phyloP scores from a whole-genome alignment of 2,113 vertebrate species.

The Oncorhynchus masou region DNA sequence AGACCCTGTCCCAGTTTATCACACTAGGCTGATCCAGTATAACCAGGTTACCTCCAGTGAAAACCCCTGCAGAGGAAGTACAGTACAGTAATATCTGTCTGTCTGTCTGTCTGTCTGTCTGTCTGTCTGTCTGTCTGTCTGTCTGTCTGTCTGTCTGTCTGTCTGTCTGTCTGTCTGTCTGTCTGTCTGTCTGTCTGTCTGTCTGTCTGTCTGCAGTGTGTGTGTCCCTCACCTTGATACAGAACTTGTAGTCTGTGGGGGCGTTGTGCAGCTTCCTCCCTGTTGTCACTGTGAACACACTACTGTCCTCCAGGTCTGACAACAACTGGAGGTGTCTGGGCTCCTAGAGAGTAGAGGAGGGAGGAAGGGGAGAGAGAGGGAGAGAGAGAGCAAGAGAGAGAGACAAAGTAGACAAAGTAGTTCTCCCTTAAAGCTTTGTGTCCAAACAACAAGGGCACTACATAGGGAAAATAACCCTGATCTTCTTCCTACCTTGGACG shows the following conservation, averaged over 20 bases:
- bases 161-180: no score
- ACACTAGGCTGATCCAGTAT: conserved; percentile 64
- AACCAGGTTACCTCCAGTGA: conserved; percentile 62
- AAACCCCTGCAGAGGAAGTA: conserved; percentile 26
- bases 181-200: no score
- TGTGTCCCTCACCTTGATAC: conserved; percentile 84
- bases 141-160: no score
- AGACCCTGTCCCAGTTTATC: conserved; percentile 52
- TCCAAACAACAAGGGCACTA: background rate
- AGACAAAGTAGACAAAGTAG: no score
- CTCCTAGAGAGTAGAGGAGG: conserved; percentile 69
- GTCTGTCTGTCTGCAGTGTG: background rate
- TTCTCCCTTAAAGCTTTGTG: no score
- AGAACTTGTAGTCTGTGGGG: conserved; percentile 88
- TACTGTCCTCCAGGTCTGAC: conserved; percentile 88
- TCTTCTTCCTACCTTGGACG: conserved; percentile 82
- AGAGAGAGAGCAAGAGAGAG: no score
- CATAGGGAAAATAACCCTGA: background rate
- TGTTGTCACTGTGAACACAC: conserved; percentile 81
- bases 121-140: no score
- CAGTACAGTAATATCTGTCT: background rate
- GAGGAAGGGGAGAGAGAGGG: no score
- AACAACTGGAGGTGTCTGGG: conserved; percentile 89
- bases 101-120: no score
- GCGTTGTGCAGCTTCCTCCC: conserved; percentile 85